These are phyloP conservation scores for Prolemur simus DNA, from an alignment of 2,113 vertebrate genomes.

Conservation along the genomic window DNA sequence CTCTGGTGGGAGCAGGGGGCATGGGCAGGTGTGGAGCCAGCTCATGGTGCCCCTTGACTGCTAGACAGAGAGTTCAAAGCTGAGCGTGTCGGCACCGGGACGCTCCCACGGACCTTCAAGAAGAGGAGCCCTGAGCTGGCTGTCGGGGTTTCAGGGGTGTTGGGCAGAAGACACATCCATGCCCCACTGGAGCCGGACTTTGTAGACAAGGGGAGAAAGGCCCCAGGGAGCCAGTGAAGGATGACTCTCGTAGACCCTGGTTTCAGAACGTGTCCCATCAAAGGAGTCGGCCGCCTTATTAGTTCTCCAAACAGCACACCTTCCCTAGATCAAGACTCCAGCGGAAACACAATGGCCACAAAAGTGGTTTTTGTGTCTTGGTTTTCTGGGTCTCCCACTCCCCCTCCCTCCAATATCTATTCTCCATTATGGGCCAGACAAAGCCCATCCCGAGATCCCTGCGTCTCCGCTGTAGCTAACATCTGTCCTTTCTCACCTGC, in stretches of 20 bases:
- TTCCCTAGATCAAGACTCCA: conserved; percentile 59
- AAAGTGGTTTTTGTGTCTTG: conserved; percentile 73
- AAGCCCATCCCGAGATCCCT: conserved; percentile 67
- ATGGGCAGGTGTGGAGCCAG: background rate
- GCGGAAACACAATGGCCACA: conserved; percentile 72
- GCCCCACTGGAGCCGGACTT: background rate
- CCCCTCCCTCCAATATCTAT: background rate
- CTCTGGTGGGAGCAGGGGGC: background rate
- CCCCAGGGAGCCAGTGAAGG: background rate
- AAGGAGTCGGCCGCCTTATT: conserved; percentile 45
- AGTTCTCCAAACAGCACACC: conserved; percentile 57
- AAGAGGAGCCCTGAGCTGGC: background rate
- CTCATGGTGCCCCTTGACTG: background rate
- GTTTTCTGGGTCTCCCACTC: conserved; percentile 59
- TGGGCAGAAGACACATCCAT: background rate
- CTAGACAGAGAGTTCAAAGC: background rate
- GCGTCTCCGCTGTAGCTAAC: background rate
- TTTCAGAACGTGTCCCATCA: conserved; percentile 4
- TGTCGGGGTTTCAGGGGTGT: background rate
- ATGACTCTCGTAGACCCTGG: background rate
- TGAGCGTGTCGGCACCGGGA: background rate
- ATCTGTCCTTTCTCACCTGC: conserved; percentile 66
- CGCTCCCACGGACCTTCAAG: background rate
- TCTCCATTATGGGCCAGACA: conserved; percentile 74
- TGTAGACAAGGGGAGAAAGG: background rate